These are phyloP conservation scores for Fundulus diaphanus DNA, from an alignment of 2,797 vertebrate genomes.

Conservation along the genomic window DNA sequence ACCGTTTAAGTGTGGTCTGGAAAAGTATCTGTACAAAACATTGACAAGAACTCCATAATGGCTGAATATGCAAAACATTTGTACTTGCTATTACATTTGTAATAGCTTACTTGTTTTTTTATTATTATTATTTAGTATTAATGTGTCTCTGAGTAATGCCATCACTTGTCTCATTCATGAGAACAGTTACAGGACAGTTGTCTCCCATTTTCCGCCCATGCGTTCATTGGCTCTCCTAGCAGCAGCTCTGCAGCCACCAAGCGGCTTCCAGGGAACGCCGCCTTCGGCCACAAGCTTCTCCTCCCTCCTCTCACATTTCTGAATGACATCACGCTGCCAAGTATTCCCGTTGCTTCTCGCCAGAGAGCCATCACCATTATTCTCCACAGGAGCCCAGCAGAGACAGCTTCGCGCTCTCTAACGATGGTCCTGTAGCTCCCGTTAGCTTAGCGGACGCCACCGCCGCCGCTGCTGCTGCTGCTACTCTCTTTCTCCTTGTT, in stretches of 20 bases:
- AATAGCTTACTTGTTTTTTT: no score
- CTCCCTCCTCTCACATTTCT: constrained; percentile 57
- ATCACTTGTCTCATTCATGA: no score
- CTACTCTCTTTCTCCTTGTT: constrained; percentile 1
- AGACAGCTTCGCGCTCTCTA: constrained; percentile 21
- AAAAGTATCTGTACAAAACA: no score
- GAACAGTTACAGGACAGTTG: no score
- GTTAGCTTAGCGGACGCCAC: not conserved
- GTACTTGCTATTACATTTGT: no score
- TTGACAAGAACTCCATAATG: no score
- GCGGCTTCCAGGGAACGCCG: not conserved
- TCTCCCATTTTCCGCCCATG: no score
- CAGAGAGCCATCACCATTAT: constrained; percentile 33
- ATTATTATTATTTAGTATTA: no score
- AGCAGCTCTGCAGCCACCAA: not conserved
- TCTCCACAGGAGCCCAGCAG: constrained; percentile 17
- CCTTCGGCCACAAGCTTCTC: constrained; percentile 11
- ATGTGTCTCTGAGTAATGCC: no score
- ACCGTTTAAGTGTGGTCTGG: no score
- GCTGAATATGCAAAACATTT: no score
- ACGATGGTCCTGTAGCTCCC: constrained; percentile 46
- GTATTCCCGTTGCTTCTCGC: constrained; percentile 70
- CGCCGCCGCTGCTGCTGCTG: not conserved
- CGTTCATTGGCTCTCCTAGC: no score
- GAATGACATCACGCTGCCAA: constrained; percentile 68